Evolutionary conservation across 2,113 vertebrate species (phyloP).

Genomic region (Phycodurus eques): DNA sequence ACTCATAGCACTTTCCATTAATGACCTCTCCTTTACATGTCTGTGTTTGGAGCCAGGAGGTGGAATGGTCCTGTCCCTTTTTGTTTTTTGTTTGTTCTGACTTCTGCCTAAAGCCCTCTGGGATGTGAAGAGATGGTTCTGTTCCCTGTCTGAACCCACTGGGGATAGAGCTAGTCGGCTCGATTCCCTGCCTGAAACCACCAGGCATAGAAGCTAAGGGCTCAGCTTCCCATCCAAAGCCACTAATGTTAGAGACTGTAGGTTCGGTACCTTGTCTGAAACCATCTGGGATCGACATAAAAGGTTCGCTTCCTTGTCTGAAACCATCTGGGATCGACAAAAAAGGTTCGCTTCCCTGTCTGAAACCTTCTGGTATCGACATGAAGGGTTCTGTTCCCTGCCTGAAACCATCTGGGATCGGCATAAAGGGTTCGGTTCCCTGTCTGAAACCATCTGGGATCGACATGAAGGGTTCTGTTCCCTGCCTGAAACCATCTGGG

Average conservation of each 20-base stretch:
- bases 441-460: slow-evolving; percentile 27
- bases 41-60: slow-evolving; percentile 10
- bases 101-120: slow-evolving; percentile 46
- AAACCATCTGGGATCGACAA: not conserved
- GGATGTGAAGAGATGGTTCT: not conserved
- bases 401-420: not conserved
- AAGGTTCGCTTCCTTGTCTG: slow-evolving; percentile 19
- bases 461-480: not conserved
- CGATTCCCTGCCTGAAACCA: slow-evolving; percentile 31
- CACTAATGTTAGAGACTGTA: not conserved
- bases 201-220: slow-evolving; percentile 7
- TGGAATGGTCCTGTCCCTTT: not conserved
- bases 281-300: not conserved
- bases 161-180: slow-evolving; percentile 24
- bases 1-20: slow-evolving; percentile 58
- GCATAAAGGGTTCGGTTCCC: slow-evolving; percentile 1
- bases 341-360: slow-evolving; percentile 38
- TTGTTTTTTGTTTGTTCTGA: slow-evolving; percentile 29
- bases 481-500: slow-evolving; percentile 4
- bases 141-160: slow-evolving; percentile 38
- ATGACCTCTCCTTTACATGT: slow-evolving; percentile 60
- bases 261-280: slow-evolving; percentile 25
- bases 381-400: slow-evolving; percentile 22
- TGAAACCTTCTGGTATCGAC: slow-evolving; percentile 11
- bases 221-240: not conserved